These are phyloP conservation scores for Capitulum mitella DNA, from an alignment of 2,888 invertebrate species.

Conservation along the genomic window DNA sequence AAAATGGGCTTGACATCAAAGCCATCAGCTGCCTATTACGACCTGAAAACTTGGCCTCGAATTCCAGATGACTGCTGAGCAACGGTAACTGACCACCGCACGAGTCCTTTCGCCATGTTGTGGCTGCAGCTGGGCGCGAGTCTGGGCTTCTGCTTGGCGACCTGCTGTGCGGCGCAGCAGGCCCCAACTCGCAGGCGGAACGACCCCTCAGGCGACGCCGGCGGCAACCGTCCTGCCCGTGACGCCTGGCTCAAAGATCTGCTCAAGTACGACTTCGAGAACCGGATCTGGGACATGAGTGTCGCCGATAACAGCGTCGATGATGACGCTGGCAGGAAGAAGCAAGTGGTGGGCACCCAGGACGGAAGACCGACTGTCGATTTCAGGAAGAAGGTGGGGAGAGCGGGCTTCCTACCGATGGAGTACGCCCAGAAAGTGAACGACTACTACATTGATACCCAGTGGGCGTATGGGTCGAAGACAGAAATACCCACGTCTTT, in stretches of 20 bases:
- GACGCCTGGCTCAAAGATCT: not conserved
- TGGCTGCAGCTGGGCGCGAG: not conserved
- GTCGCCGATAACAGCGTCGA: not conserved
- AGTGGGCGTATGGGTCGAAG: not conserved
- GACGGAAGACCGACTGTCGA: not conserved
- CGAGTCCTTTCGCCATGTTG: too few species aligned
- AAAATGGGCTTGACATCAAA: too few species aligned
- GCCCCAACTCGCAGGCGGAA: not conserved
- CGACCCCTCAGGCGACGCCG: not conserved
- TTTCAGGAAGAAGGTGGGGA: not conserved
- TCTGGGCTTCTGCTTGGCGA: not conserved
- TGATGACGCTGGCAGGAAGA: not conserved
- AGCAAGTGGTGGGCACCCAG: not conserved
- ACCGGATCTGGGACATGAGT: not conserved
- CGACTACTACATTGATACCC: not conserved
- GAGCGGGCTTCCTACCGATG: not conserved
- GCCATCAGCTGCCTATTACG: too few species aligned
- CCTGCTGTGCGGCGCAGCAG: not conserved
- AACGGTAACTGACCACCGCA: too few species aligned
- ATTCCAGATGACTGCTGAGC: too few species aligned
- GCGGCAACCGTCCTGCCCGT: not conserved
- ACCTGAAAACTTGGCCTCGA: too few species aligned
- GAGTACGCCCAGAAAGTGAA: not conserved
- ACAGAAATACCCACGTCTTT: not conserved
- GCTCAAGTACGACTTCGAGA: not conserved